phyloP scores from a whole-genome alignment of 1,140 invertebrate species.

The Polyergus mexicanus region DNA sequence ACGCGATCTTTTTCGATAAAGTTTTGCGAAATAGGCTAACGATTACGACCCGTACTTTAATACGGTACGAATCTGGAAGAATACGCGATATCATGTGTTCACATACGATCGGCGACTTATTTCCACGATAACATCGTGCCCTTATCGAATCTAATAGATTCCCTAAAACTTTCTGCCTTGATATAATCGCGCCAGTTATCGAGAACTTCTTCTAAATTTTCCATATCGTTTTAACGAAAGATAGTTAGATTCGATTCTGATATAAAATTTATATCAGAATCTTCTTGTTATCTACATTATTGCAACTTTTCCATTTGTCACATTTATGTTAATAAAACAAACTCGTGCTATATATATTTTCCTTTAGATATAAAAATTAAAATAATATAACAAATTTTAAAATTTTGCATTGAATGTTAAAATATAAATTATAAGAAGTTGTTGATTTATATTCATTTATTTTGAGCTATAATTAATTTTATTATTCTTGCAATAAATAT shows the following conservation, averaged over 20 bases:
- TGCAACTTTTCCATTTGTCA: background rate
- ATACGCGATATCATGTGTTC: conserved; percentile 1
- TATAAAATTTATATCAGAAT: background rate
- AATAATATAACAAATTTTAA: background rate
- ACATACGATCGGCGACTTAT: conserved; percentile 8
- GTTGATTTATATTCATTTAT: too few relatives aligned
- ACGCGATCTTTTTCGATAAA: background rate
- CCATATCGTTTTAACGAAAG: background rate
- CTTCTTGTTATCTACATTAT: background rate
- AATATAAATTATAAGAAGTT: too few relatives aligned
- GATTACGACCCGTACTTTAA: conserved; percentile 22
- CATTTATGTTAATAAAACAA: background rate
- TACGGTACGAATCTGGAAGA: background rate
- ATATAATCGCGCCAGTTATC: conserved; percentile 17
- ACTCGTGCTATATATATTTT: too few relatives aligned
- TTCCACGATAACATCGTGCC: background rate
- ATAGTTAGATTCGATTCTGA: conserved; percentile 20
- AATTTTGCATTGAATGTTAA: background rate
- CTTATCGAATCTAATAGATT: conserved; percentile 44
- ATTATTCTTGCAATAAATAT: background rate
- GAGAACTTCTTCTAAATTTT: conserved; percentile 17
- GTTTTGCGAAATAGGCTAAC: conserved; percentile 36
- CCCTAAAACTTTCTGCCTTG: conserved; percentile 1
- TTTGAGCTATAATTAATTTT: too few relatives aligned
- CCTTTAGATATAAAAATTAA: background rate